Conservation (phyloP, 2,797 vertebrate species). For the Protosalanx chinensis region DNA sequence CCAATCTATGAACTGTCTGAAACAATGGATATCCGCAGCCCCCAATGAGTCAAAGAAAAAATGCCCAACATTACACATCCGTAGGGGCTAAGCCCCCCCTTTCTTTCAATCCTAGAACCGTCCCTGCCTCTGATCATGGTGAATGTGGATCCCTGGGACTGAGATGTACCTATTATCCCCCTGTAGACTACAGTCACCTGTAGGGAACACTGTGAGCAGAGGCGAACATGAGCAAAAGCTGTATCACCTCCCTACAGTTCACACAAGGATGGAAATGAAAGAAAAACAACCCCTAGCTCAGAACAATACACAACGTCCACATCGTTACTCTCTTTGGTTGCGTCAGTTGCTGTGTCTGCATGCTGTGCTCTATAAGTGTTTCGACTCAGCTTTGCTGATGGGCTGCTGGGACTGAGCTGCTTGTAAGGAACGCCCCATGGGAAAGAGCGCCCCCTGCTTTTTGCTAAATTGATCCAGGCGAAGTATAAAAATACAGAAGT, state of each 20-base stretch:
- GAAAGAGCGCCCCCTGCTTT: slow-evolving; percentile 22
- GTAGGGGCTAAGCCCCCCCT: too few species aligned
- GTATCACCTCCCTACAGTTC: too few species aligned
- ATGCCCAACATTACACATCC: too few species aligned
- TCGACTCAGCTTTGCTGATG: background rate
- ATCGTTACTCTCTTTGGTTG: too few species aligned
- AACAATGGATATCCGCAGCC: too few species aligned
- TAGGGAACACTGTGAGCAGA: background rate
- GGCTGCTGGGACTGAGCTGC: too few species aligned
- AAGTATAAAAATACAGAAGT: background rate
- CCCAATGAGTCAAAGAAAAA: too few species aligned
- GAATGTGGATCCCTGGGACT: background rate
- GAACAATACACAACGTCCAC: background rate
- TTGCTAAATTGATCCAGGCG: background rate
- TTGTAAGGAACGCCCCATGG: background rate
- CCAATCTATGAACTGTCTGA: too few species aligned
- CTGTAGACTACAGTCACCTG: too few species aligned
- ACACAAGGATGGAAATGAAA: background rate
- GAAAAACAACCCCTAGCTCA: background rate
- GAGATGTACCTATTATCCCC: background rate
- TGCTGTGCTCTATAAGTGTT: background rate
- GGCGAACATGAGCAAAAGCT: background rate
- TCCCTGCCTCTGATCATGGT: background rate
- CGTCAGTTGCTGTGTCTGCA: too few species aligned
- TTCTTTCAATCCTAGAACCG: too few species aligned